phyloP scores from a whole-genome alignment of 2,888 invertebrate species.

The Pediacus dermestoides region DNA sequence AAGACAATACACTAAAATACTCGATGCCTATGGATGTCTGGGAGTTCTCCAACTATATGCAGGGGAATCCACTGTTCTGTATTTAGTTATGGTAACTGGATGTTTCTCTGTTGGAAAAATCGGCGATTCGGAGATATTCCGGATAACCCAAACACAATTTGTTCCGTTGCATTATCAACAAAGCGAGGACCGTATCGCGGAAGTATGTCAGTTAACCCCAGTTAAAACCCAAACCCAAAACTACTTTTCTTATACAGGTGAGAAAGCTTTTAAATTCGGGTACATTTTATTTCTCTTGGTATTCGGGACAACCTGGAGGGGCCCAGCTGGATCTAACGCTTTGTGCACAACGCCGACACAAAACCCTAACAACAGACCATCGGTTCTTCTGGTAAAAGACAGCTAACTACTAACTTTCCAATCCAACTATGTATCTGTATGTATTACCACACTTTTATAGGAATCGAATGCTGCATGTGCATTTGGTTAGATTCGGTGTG shows the following conservation, averaged over 20 bases:
- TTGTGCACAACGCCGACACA: slow-evolving; percentile 85
- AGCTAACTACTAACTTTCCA: too few relatives aligned
- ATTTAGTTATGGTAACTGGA: slow-evolving; percentile 90
- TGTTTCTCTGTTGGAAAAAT: slow-evolving; percentile 97
- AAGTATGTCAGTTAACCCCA: slow-evolving; percentile 53
- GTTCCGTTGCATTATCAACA: slow-evolving; percentile 77
- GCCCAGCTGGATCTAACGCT: slow-evolving; percentile 80
- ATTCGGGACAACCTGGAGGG: slow-evolving; percentile 39
- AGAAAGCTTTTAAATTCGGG: slow-evolving; percentile 95
- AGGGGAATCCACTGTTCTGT: slow-evolving; percentile 79
- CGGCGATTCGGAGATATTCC: slow-evolving; percentile 90
- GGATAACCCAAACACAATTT: slow-evolving; percentile 89
- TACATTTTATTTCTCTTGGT: slow-evolving; percentile 96
- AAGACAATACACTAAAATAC: slow-evolving; percentile 83
- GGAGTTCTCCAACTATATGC: slow-evolving; percentile 88
- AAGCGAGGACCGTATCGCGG: slow-evolving; percentile 59
- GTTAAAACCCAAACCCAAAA: slow-evolving; percentile 2
- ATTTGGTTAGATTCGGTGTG: slow-evolving; percentile 87
- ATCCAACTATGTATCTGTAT: background rate
- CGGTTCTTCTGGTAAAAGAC: slow-evolving; percentile 98
- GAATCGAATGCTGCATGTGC: slow-evolving; percentile 94
- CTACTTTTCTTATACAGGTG: slow-evolving; percentile 41
- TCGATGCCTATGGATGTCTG: slow-evolving; percentile 94
- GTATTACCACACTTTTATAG: slow-evolving; percentile 39
- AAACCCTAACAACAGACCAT: slow-evolving; percentile 81